Base-by-base conservation (phyloP, 2,888 invertebrate genomes). In the Neuroscelio doddi region DNA sequence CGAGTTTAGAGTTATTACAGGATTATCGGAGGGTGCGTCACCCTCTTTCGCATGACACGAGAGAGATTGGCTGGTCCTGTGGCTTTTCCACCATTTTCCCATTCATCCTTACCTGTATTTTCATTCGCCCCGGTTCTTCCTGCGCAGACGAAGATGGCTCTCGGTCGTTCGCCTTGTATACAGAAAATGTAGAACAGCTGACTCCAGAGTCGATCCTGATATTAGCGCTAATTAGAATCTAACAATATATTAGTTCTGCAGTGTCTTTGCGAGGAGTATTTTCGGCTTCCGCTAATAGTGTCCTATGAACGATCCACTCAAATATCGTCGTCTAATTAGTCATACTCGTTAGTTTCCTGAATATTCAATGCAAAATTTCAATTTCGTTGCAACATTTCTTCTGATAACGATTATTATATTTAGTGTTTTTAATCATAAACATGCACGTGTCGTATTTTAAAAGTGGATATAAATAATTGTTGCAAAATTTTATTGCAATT, bases 261-360 rank as follows among this genome's bases (percentile, higher is more conserved):
- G 47, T 53, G 64, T 53, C 49, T 56, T 56, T 50, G 51, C 64
- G 8, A 59, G 44, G 15, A 63, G 47, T 52, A 64, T 10, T 34
- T 45, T 53, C n/a, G 44, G 53, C 49, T 64, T 46, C 39, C 53
- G 8, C 34, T 58, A 64, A 64, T 49, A 58, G 45, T 58, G 53
- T 58, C 58, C 41, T 45, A 39, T 36, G 42, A 32, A 41, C 64
- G 49, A 49, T 64, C 58, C 50, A 68, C 76, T 78, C 77, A 71
- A 76, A 79, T 80, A 80, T 80, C 77, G 75, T 80, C 77, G 75
- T 69, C 77, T 80, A 81, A 82, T 81, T 81, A 79, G 80, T 76
- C 77, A 77, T 75, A 76, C 77, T 80, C 73, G 74, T 73, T 72
- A 78, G 74, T 77, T 78, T 69, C 70, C 64, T 38, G n/a, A n/a